phyloP scores from a whole-genome alignment of 1,140 invertebrate genomes.

The Drosophila leontia region DNA sequence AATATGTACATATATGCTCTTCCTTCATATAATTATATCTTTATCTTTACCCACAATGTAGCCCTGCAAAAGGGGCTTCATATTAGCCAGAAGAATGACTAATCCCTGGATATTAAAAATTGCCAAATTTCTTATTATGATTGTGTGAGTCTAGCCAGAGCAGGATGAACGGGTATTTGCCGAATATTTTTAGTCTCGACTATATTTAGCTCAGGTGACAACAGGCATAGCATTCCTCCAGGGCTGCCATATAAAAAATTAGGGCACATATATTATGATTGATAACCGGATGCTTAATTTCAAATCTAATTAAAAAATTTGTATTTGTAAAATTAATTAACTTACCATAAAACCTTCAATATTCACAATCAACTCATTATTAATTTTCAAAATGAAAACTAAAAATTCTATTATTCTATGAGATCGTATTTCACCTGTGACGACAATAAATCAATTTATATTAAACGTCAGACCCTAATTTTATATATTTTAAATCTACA shows the following conservation, averaged over 20 bases:
- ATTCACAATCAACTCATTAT: too few species aligned
- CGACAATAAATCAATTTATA: constrained; percentile 4
- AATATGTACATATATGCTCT: constrained; percentile 4
- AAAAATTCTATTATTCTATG: background rate
- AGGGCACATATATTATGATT: constrained; percentile 9
- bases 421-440: constrained; percentile 1
- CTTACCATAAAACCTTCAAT: background rate
- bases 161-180: background rate
- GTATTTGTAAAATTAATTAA: background rate
- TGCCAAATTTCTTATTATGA: constrained; percentile 17
- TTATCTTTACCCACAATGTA: constrained; percentile 9
- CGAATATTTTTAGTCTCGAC: constrained; percentile 20
- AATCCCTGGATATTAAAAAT: constrained; percentile 58
- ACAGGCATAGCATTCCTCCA: constrained; percentile 19
- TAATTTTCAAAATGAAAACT: background rate
- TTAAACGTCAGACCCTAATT: background rate
- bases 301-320: background rate
- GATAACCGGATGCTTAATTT: background rate
- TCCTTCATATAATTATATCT: background rate
- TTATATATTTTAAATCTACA: background rate
- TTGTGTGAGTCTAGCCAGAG: constrained; percentile 17
- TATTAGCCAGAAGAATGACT: constrained; percentile 43
- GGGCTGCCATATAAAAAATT: constrained; percentile 17
- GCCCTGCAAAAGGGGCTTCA: constrained; percentile 11
- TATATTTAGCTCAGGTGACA: constrained; percentile 39